Base-by-base conservation (phyloP, 2,113 vertebrate species). In the Syngnathus typhle region DNA sequence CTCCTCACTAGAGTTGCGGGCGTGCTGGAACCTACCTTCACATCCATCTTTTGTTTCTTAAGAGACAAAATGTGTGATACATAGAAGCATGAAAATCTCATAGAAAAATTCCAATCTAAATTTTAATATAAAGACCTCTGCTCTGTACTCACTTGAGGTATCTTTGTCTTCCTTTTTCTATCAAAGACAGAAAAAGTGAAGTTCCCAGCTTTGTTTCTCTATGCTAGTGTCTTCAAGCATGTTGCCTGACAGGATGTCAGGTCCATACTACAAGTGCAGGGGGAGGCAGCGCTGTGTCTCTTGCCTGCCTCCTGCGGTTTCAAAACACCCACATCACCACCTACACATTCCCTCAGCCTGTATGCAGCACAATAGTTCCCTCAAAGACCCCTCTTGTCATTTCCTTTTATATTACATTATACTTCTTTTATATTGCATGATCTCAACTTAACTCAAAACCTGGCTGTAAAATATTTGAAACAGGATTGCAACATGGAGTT, bases 231-330 rank as follows among this genome's bases (percentile, higher is more conserved):
- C 21, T 77, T 58, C 75, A 72, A 70, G 71, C 44, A 11, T 78
- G 49, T 56, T 68, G 61, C 5, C 79, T 84, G 83, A 89, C 91
- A 92, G 91, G 91, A 92, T 86, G 88, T 91, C 72, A 76, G 79
- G 88, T 88, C 87, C 89, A 78, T 75, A 78, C 4, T 67, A 32
- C 70, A 21, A 44, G 64, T 73, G 67, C 64, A 70, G 65, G 72
- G 75, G 73, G 78, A 64, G 84, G 65, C 58, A 69, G 82, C 74
- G 74, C 77, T 82, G 73, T 82, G 71, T 80, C 47, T 77, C 64
- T 84, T 69, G 77, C 67, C 74, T 80, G 78, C 83, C 84, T 89
- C 73, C 70, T 91, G 90, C 87, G 90, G 90, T 91, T 91, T 87
- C 69, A 67, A 72, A 88, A 80, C 84, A 87, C 90, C 90, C 89